Evolutionary conservation across 2,113 vertebrate species (phyloP).

Genomic region (Misgurnus anguillicaudatus): DNA sequence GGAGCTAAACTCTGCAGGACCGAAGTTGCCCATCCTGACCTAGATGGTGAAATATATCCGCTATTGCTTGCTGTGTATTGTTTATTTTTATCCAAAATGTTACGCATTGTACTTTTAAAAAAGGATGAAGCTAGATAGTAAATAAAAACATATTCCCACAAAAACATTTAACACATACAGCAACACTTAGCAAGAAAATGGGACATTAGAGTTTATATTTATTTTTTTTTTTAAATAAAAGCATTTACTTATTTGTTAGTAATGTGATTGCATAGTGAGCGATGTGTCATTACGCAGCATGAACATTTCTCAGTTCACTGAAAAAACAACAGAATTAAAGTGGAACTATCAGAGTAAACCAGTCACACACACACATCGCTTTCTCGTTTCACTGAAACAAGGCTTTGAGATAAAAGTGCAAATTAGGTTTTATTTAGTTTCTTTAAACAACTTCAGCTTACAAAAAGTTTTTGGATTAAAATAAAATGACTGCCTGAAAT

Average conservation of each 20-base stretch:
- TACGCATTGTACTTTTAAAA: neutral
- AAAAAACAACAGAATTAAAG: conserved; percentile 56
- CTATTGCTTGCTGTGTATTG: no score
- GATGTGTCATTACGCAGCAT: conserved; percentile 61
- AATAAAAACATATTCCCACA: neutral
- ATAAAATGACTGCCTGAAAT: neutral
- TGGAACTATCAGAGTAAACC: conserved; percentile 48
- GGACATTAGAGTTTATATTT: neutral
- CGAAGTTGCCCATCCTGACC: no score
- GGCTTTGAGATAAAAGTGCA: conserved; percentile 12
- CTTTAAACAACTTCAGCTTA: neutral
- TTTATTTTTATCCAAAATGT: no score
- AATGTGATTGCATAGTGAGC: conserved; percentile 54
- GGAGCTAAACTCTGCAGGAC: no score
- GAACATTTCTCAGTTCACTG: conserved; percentile 68
- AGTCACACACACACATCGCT: neutral
- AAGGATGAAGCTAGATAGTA: neutral
- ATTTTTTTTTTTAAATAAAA: neutral
- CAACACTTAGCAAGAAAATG: neutral
- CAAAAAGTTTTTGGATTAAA: neutral
- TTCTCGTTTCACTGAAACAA: neutral
- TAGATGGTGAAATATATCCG: no score
- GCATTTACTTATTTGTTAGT: conserved; percentile 48
- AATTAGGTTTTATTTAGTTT: neutral
- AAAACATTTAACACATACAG: neutral